Base-by-base conservation (phyloP, 2,888 invertebrate species). In the Drosophila tripunctata region DNA sequence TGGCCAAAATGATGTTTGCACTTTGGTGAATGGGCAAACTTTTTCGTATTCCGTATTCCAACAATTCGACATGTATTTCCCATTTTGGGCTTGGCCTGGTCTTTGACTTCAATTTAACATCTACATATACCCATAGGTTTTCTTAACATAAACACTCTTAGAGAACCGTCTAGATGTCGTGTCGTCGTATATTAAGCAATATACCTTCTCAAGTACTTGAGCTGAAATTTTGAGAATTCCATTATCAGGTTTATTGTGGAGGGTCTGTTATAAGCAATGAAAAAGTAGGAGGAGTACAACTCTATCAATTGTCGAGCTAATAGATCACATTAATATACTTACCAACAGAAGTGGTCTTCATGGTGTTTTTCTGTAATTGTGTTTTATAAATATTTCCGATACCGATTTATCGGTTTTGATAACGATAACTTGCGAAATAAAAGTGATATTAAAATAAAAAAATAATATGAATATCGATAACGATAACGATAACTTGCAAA, bases 1-100 rank as follows among this genome's bases (percentile, higher is more conserved):
- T 6, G 24, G n/a, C 45, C 17, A 67, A 67, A 58, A 66, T 60
- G 35, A 66, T 60, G 35, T 47, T 63, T 52, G 44, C 54, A 35
- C 41, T 36, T n/a, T 21, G 40, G 38, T 31, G 36, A 24, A 14
- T 35, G 24, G 45, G 41, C 22, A 27, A 67, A 51, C 22, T n/a
- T 19, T 52, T 17, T 22, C 38, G 15, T 12, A 7, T 17, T 17
- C 31, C 35, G 21, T 14, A 6, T 15, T 10, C 7, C 14, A 65
- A 24, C 36, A 14, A 52, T 6, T 40, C 27, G 27, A 48, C 24
- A 36, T 14, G 12, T 40, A 38, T 62, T 61, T 51, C 21, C 24
- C 30, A 43, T 17, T 22, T 31, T 40, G 43, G 47, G 31, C 5
- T 55, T 14, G 38, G 10, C 27, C 33, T 10, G 47, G 35, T n/a